Conservation (phyloP, 2,888 invertebrate genomes). For the Orchesella flavescens region DNA sequence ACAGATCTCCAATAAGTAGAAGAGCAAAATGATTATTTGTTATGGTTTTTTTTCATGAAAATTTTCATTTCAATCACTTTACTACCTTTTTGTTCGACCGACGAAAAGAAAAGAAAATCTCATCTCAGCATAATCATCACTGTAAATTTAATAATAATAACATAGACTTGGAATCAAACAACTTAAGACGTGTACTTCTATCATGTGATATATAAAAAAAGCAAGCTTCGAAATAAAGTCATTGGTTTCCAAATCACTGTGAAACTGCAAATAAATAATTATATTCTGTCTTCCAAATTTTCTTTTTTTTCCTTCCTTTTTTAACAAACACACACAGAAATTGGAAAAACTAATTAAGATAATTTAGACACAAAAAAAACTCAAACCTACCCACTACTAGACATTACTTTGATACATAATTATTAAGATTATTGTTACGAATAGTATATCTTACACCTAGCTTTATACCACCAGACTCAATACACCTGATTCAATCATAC, state of each 20-base stretch:
- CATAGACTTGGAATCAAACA: slow-evolving; percentile 42
- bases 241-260: slow-evolving; percentile 49
- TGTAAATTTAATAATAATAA: slow-evolving; percentile 11
- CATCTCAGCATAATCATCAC: slow-evolving; percentile 1
- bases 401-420: slow-evolving; percentile 13
- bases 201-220: slow-evolving; percentile 49
- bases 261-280: slow-evolving; percentile 45
- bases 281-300: slow-evolving; percentile 30
- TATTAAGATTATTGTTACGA: slow-evolving; percentile 1
- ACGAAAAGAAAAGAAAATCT: neutral
- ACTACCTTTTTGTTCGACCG: slow-evolving; percentile 33
- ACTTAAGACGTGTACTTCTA: slow-evolving; percentile 32
- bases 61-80: slow-evolving; percentile 46
- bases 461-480: slow-evolving; percentile 34
- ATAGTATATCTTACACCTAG: neutral
- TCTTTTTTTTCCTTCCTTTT: neutral
- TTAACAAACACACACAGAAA: slow-evolving; percentile 18
- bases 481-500: slow-evolving; percentile 14
- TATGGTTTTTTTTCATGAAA: slow-evolving; percentile 21
- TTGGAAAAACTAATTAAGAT: neutral
- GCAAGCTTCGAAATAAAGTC: slow-evolving; percentile 49
- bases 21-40: no score
- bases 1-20: slow-evolving; percentile 6
- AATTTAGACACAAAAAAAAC: slow-evolving; percentile 17
- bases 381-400: slow-evolving; percentile 23